These are phyloP conservation scores for Hoplostethus atlanticus DNA, from an alignment of 2,797 vertebrate genomes.

Conservation along the genomic window DNA sequence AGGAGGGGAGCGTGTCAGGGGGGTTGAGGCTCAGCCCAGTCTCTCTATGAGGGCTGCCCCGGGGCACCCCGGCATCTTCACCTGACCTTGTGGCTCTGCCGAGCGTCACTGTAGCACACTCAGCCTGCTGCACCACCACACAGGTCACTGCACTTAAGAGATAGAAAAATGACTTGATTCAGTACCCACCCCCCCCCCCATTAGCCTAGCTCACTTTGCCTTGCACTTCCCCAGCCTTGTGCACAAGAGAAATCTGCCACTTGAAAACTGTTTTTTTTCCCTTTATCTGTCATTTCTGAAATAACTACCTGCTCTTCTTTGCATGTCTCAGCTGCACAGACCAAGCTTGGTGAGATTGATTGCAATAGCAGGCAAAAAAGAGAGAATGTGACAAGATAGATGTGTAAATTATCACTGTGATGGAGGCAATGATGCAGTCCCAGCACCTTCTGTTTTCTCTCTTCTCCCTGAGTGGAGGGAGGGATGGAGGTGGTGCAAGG, in stretches of 20 bases:
- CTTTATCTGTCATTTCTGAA: conserved; percentile 63
- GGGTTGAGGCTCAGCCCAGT: conserved; percentile 40
- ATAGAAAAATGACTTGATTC: conserved; percentile 60
- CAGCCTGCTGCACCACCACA: conserved; percentile 14
- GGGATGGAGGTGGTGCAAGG: conserved; percentile 69
- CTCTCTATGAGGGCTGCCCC: conserved; percentile 35
- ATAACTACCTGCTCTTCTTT: conserved; percentile 76
- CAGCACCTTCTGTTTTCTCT: conserved; percentile 98
- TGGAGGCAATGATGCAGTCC: conserved; percentile 99
- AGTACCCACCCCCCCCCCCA: conserved; percentile 33
- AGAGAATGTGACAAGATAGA: conserved; percentile 99
- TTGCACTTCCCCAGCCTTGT: conserved; percentile 30
- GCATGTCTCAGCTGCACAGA: conserved; percentile 85
- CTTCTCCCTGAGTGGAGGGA: conserved; percentile 77
- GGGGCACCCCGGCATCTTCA: conserved; percentile 19
- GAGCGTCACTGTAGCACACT: conserved; percentile 15
- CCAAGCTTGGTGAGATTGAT: conserved; percentile 96
- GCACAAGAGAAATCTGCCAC: conserved; percentile 47
- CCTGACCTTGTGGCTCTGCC: conserved; percentile 32
- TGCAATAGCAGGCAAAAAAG: conserved; percentile 92
- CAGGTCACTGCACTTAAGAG: conserved; percentile 37
- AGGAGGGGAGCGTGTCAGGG: conserved; percentile 24
- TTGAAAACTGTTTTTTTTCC: conserved; percentile 9
- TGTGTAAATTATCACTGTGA: conserved; percentile 99
- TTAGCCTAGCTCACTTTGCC: conserved; percentile 1